phyloP scores from a whole-genome alignment of 2,797 vertebrate species.

The Cirrhinus mrigala region DNA sequence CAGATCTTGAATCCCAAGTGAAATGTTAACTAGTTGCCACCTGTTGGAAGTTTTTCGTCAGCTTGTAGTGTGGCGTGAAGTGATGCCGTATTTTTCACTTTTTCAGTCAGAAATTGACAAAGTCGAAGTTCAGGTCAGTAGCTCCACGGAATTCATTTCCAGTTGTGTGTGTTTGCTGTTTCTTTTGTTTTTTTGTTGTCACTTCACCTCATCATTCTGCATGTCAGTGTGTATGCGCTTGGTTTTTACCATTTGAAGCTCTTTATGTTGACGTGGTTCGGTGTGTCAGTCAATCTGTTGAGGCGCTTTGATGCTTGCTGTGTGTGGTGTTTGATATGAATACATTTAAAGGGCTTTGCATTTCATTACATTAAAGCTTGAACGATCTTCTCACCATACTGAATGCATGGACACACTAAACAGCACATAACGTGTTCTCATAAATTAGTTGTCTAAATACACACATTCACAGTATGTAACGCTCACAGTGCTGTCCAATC shows the following conservation, averaged over 20 bases:
- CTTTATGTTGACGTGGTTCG: neutral
- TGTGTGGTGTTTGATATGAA: neutral
- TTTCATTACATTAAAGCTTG: neutral
- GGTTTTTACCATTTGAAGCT: neutral
- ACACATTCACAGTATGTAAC: neutral
- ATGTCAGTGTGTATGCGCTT: slow-evolving; percentile 25
- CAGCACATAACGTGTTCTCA: neutral
- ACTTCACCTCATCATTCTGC: slow-evolving; percentile 18
- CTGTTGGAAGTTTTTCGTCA: neutral
- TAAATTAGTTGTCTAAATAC: neutral
- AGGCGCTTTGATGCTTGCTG: neutral
- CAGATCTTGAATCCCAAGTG: neutral
- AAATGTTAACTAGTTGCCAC: neutral
- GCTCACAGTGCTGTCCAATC: neutral
- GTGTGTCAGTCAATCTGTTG: neutral
- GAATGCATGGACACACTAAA: neutral
- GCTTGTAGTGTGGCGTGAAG: neutral
- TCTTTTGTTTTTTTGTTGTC: slow-evolving; percentile 20
- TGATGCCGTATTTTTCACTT: slow-evolving; percentile 73
- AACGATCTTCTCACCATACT: neutral
- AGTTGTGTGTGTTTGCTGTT: slow-evolving; percentile 35
- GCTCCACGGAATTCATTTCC: slow-evolving; percentile 32
- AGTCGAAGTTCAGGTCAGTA: slow-evolving; percentile 98
- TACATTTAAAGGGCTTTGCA: neutral
- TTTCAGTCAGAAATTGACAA: slow-evolving; percentile 95